Evolutionary conservation across 2,797 vertebrate genomes (phyloP), one percentile per base, ranked within the genome.

Genomic region (Sebastes glaucus): DNA sequence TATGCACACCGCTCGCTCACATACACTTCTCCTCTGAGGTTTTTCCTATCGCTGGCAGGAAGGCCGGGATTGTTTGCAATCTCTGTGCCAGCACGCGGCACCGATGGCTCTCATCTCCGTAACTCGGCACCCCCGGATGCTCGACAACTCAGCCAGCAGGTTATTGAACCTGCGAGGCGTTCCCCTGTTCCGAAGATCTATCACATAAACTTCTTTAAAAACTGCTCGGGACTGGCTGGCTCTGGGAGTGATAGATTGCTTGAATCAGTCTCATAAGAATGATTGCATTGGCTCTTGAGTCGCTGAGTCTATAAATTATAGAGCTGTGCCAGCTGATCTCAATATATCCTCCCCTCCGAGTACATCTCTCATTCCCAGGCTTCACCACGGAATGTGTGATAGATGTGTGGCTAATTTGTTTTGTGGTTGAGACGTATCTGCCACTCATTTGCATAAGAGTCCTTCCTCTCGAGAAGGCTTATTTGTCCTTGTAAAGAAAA

Each of bases 241-340:
- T 59, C 65, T 7, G 23, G 4, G 20, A n/a, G 49, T 90, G 87
- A 94, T 91, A 63, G 87, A 94, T 93, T 67, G 80, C 87, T 25
- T 20, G 71, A 87, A 89, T 89, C 89, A 33, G 86, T 79, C 78
- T 93, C 83, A 83, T 91, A 87, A 91, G 91, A 93, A 90, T 87
- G 89, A 94, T 93, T 88, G 88, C 86, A 55, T 80, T 65, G 85
- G 77, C 85, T 89, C 92, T 90, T 28, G 49, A 88, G 76, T 85
- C 78, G 55, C 67, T 4, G 74, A 86, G 82, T 92, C 83, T 82
- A 92, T 93, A 92, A 93, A 94, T 94, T 87, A 90, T 10, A 72
- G 71, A 73, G 70, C 77, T 35, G 23, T 22, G 71, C 82, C 82
- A 71, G 80, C 84, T 83, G 87, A 92, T 90, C 83, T 86, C 78